phyloP scores from a whole-genome alignment of 2,888 invertebrate genomes.

The Dolichomitus sp. region DNA sequence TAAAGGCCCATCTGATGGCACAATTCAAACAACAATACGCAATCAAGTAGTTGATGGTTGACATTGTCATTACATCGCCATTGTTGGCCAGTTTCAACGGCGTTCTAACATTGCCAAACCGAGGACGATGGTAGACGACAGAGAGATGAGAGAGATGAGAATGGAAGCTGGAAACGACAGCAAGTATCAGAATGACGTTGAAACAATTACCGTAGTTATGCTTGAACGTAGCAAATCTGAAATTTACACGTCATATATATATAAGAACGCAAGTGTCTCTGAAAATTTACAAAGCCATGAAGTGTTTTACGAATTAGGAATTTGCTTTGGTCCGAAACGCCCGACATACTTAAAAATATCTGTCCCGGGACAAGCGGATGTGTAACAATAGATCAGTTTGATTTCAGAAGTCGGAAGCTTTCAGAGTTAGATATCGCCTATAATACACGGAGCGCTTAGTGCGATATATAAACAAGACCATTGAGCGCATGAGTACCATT shows the following conservation, averaged over 20 bases:
- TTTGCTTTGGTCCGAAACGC: background rate
- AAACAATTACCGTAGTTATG: background rate
- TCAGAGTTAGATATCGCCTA: too few species aligned
- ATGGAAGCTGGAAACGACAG: constrained; percentile 3
- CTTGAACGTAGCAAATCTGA: background rate
- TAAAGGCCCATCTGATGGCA: constrained; percentile 66
- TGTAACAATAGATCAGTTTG: too few species aligned
- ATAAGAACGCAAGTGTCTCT: background rate
- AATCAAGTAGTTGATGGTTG: constrained; percentile 83
- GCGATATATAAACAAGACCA: too few species aligned
- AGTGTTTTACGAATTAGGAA: too few species aligned
- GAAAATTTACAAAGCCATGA: background rate
- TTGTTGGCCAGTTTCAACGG: constrained; percentile 79
- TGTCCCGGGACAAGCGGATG: too few species aligned
- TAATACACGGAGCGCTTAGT: too few species aligned
- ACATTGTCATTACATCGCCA: constrained; percentile 80
- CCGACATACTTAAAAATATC: too few species aligned
- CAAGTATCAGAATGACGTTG: constrained; percentile 1
- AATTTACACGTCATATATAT: background rate
- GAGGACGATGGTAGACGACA: constrained; percentile 26
- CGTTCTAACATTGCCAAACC: constrained; percentile 77
- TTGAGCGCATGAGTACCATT: too few species aligned
- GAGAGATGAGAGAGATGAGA: constrained; percentile 22
- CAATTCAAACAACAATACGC: constrained; percentile 84
- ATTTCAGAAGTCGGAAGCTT: too few species aligned